A percentile compares a stretch with the other conserved stretches of the same genome.
Conservation (phyloP, 2,797 vertebrate genomes). For the Momotus momota region DNA sequence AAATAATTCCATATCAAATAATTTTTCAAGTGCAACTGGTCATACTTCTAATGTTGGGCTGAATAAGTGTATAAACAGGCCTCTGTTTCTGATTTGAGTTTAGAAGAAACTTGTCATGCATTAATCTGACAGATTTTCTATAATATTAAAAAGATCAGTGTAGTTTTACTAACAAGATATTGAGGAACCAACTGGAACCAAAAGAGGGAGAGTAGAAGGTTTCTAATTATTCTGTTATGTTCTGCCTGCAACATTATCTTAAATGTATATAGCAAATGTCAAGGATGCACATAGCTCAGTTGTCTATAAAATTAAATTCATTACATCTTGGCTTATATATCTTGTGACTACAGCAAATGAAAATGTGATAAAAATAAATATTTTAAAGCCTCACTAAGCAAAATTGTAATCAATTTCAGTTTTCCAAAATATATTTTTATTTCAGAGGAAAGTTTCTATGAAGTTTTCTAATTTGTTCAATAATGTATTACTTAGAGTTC, state of each 20-base stretch:
- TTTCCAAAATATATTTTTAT: background rate
- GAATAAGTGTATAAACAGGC: background rate
- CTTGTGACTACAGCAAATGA: background rate
- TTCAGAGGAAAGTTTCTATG: background rate
- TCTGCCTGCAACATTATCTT: background rate
- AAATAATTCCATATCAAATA: background rate
- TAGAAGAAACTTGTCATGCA: background rate
- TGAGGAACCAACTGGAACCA: background rate
- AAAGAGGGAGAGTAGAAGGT: background rate
- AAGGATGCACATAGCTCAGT: background rate
- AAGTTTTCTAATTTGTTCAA: background rate
- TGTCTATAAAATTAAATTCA: background rate
- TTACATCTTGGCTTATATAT: background rate
- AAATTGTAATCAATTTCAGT: background rate
- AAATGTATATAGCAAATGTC: background rate
- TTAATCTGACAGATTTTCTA: background rate
- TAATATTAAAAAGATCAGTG: background rate
- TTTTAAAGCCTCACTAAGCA: background rate
- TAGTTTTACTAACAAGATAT: background rate
- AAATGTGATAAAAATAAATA: conserved; percentile 21
- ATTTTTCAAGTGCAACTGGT: background rate
- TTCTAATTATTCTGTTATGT: background rate
- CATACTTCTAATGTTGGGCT: background rate
- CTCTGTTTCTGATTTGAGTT: background rate
- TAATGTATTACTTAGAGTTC: background rate